A percentile compares a stretch with the other conserved stretches of the same genome.
Evolutionary conservation across 2,797 vertebrate genomes (phyloP).

Genomic region (Sciurus carolinensis): DNA sequence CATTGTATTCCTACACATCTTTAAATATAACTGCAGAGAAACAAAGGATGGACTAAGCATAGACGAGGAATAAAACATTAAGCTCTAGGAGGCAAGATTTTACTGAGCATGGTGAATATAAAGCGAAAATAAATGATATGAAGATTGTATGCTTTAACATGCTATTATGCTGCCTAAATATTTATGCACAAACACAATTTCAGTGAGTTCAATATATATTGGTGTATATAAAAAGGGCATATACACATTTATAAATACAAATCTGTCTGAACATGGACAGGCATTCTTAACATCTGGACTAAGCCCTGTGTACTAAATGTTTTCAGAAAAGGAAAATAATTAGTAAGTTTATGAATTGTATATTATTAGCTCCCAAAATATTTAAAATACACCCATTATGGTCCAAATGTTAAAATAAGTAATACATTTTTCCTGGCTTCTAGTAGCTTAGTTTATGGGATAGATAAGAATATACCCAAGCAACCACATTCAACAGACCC

Average conservation of each 20-base stretch:
- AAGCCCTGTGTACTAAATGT: background rate
- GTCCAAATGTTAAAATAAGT: background rate
- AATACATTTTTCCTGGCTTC: background rate
- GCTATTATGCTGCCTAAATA: conserved; percentile 56
- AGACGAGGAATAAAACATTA: background rate
- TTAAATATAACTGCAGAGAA: conserved; percentile 28
- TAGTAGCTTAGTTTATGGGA: background rate
- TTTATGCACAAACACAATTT: conserved; percentile 48
- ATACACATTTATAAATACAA: background rate
- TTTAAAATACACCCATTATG: background rate
- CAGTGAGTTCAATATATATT: background rate
- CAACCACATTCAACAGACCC: background rate
- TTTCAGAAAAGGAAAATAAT: conserved; percentile 56
- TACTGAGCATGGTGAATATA: background rate
- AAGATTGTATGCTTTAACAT: background rate
- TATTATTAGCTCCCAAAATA: conserved; percentile 37
- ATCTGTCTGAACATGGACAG: background rate
- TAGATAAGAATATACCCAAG: background rate
- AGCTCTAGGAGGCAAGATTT: conserved; percentile 33
- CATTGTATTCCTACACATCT: conserved; percentile 20
- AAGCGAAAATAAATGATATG: conserved; percentile 49
- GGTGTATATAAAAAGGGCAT: background rate
- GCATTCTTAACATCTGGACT: background rate
- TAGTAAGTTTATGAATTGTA: background rate
- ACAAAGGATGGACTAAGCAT: conserved; percentile 36